Conservation (phyloP, 1,140 invertebrate genomes). For the Drosophila melanica region DNA sequence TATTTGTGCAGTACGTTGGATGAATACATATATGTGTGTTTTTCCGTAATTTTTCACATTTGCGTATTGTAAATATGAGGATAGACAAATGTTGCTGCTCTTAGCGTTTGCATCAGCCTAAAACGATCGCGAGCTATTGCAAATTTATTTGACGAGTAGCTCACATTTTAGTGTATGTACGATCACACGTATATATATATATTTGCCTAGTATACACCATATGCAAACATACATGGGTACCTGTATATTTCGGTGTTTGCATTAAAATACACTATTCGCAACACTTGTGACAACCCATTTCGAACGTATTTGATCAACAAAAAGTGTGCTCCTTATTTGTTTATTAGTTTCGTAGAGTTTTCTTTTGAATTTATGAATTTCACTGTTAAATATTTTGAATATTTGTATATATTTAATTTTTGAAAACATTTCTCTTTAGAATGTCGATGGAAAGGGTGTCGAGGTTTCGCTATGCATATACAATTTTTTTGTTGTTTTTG, state of each 20-base stretch:
- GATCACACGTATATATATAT: not conserved
- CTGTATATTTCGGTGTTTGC: constrained; percentile 30
- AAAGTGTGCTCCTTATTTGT: too few species aligned
- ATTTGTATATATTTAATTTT: not conserved
- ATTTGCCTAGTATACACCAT: not conserved
- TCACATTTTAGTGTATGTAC: not conserved
- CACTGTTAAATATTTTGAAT: too few species aligned
- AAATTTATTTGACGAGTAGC: constrained; percentile 15
- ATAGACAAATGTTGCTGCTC: constrained; percentile 38
- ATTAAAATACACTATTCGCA: constrained; percentile 15
- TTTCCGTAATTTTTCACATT: not conserved
- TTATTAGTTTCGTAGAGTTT: too few species aligned
- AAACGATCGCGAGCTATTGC: constrained; percentile 23
- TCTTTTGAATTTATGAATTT: too few species aligned
- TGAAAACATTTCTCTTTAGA: not conserved
- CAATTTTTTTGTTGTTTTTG: constrained; percentile 54
- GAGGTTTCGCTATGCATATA: constrained; percentile 6
- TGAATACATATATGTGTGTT: constrained; percentile 20
- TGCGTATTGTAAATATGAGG: constrained; percentile 14
- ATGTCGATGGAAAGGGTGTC: constrained; percentile 21
- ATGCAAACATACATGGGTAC: constrained; percentile 25
- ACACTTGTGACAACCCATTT: not conserved
- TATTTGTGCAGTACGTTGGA: constrained; percentile 1
- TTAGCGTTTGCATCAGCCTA: constrained; percentile 8
- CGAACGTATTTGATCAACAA: not conserved